Base-by-base conservation (phyloP, 92 coral and sea anemone genomes). In the Epizoanthus scotinus region DNA sequence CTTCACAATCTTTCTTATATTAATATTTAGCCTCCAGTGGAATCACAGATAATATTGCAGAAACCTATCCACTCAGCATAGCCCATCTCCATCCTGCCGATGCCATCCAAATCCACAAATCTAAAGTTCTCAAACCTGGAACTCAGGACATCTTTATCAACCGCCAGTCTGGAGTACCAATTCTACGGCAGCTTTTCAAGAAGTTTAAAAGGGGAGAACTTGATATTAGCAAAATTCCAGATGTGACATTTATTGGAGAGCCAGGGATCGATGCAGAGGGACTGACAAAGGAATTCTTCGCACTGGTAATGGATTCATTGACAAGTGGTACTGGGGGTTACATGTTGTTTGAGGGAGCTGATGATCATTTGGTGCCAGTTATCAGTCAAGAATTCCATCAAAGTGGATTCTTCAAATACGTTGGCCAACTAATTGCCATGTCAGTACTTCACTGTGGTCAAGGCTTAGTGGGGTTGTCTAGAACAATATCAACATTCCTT, bases 211-310 rank as follows among this genome's bases (percentile, higher is more conserved):
- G 89, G 26, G 64, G 81, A 29, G 80, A 84, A 26, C 67, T 88
- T 34, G 86, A 88, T 8, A 44, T 44, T 44, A 44, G 1, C 50
- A 86, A 71, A 52, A 84, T 89, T 26, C 90, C 85, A 42, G 90
- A 89, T 55, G 57, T 89, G 22, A 89, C 85, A 25, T 82, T 89
- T 74, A 75, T 86, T 8, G 79, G 86, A 31, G 93, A 89, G 73
- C 90, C 83, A 24, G 93, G 93, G 64, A 89, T 86, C 15, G 90
- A 89, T 86, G 93, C 90, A 26, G 82, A 81, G n/a, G 93, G 87
- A 27, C 75, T 89, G 78, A 82, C 87, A 38, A 89, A 89, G 67
- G 90, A 89, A 62, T 89, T 89, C 59, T 89, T 89, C 71, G 59
- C 68, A 83, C 57, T 89, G 65, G 86, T 89, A 22, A 89, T 89